Conservation (phyloP, 2,797 vertebrate species). For the Coilia nasus region DNA sequence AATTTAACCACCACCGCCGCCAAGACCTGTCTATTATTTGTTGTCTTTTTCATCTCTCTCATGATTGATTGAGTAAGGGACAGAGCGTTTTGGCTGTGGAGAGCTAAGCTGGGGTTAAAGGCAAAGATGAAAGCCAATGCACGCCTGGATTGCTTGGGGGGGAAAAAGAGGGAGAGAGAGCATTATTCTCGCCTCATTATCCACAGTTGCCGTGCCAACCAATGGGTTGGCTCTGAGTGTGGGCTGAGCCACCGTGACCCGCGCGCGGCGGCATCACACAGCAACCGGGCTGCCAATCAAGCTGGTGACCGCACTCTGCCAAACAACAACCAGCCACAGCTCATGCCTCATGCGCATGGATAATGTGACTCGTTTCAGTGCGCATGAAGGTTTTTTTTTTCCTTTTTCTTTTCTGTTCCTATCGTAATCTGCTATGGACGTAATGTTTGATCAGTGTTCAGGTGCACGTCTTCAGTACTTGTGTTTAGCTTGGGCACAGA, state of each 20-base stretch:
- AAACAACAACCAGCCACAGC: slow-evolving; percentile 14
- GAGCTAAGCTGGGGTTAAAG: slow-evolving; percentile 41
- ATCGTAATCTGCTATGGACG: too few relatives aligned
- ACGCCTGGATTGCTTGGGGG: slow-evolving; percentile 36
- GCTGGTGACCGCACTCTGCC: slow-evolving; percentile 16
- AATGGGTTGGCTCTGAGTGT: slow-evolving; percentile 32
- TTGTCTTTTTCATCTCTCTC: background rate
- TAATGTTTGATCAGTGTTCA: too few relatives aligned
- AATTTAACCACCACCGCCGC: background rate
- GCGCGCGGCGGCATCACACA: slow-evolving; percentile 37
- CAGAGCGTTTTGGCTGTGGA: background rate
- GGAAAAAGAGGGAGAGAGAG: slow-evolving; percentile 11
- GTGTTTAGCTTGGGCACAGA: background rate
- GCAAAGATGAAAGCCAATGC: slow-evolving; percentile 43
- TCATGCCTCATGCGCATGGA: background rate
- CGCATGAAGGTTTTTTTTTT: too few relatives aligned
- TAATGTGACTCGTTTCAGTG: too few relatives aligned
- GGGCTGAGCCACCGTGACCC: slow-evolving; percentile 56
- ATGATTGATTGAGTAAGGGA: background rate
- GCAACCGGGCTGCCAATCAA: slow-evolving; percentile 33
- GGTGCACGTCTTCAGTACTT: too few relatives aligned
- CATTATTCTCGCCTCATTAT: slow-evolving; percentile 62
- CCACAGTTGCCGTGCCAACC: slow-evolving; percentile 64
- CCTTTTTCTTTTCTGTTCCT: too few relatives aligned
- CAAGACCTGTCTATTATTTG: background rate